These are phyloP conservation scores for Misgurnus mizolepis DNA, from an alignment of 2,113 vertebrate species.

Conservation along the genomic window DNA sequence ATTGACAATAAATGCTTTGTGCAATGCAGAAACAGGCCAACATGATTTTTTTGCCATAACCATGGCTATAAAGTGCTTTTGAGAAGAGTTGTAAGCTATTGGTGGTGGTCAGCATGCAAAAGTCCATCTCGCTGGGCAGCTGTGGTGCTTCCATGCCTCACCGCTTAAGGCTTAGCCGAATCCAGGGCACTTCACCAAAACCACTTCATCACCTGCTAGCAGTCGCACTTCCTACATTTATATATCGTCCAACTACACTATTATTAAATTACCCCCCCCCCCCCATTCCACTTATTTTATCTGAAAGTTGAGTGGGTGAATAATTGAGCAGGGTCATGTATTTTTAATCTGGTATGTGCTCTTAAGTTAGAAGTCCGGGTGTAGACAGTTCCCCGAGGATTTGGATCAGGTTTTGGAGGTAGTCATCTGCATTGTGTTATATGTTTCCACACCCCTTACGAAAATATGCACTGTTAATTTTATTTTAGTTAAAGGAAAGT, in stretches of 20 bases:
- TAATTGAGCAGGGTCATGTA: background rate
- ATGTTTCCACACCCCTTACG: background rate
- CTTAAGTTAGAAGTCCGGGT: background rate
- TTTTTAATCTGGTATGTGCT: background rate
- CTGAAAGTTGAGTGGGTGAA: background rate
- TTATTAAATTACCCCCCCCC: background rate
- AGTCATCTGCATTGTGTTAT: background rate
- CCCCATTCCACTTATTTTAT: background rate
- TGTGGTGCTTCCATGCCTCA: conserved; percentile 48
- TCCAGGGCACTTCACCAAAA: conserved; percentile 55
- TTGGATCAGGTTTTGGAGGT: background rate
- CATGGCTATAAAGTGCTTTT: background rate
- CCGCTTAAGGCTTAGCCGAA: conserved; percentile 48
- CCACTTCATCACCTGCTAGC: conserved; percentile 23
- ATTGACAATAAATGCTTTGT: background rate
- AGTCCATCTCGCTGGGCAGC: conserved; percentile 37
- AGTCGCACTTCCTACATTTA: conserved; percentile 27
- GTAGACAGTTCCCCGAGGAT: background rate
- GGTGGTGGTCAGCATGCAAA: conserved; percentile 16
- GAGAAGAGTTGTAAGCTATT: background rate
- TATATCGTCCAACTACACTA: background rate
- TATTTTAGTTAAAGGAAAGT: too few relatives aligned
- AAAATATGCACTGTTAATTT: too few relatives aligned
- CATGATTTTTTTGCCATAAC: background rate
- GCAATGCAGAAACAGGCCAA: background rate